Evolutionary conservation across 2,113 vertebrate genomes (phyloP).

Genomic region (Synodontis membranacea): DNA sequence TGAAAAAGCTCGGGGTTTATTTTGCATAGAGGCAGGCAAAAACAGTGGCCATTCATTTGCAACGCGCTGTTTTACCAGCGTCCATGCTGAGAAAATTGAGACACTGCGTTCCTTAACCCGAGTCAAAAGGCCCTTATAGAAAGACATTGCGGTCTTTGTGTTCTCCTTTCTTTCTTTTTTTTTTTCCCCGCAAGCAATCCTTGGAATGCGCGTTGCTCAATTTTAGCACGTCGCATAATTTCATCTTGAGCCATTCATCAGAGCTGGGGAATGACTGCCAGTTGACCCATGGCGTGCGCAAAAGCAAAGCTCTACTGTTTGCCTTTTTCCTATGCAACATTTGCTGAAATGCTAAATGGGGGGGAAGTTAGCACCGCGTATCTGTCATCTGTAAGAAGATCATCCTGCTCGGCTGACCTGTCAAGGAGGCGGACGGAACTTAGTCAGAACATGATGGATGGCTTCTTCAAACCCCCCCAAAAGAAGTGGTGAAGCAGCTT

Average conservation of each 20-base stretch:
- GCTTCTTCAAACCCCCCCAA: conserved; percentile 45
- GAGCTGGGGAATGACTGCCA: conserved; percentile 59
- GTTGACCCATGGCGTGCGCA: conserved; percentile 49
- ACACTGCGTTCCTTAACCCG: conserved; percentile 60
- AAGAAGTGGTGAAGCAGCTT: conserved; percentile 32
- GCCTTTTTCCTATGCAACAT: neutral
- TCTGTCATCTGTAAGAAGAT: conserved; percentile 61
- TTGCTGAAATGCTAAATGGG: conserved; percentile 66
- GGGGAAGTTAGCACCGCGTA: conserved; percentile 61
- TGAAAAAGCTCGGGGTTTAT: conserved; percentile 8
- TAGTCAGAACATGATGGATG: conserved; percentile 76
- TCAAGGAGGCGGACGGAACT: conserved; percentile 73
- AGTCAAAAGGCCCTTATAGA: conserved; percentile 66
- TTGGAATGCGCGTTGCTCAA: conserved; percentile 68
- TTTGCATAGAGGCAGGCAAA: neutral
- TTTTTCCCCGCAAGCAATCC: conserved; percentile 42
- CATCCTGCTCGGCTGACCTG: conserved; percentile 69
- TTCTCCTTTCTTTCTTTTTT: conserved; percentile 55
- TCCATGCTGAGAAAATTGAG: conserved; percentile 62
- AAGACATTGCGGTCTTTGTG: conserved; percentile 70
- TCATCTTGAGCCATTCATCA: conserved; percentile 27
- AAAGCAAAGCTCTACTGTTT: conserved; percentile 30
- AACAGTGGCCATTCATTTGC: conserved; percentile 64
- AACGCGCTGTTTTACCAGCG: conserved; percentile 59
- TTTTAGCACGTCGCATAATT: conserved; percentile 66